These are phyloP conservation scores for Sesamia inferens DNA, from an alignment of 2,888 invertebrate genomes.

Conservation along the genomic window DNA sequence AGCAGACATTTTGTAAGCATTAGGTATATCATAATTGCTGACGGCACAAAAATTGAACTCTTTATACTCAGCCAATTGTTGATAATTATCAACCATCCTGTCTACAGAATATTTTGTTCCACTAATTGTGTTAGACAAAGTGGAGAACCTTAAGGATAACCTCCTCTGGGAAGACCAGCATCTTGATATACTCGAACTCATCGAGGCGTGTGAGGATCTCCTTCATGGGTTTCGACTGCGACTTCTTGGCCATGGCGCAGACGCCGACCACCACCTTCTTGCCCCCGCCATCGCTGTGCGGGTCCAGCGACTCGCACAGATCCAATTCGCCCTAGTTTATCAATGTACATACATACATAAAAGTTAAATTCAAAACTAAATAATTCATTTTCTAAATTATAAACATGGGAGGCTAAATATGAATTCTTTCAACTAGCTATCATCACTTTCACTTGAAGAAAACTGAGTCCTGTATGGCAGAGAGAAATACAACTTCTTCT, in stretches of 20 bases:
- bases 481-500: constrained; percentile 5
- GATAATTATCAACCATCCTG: constrained; percentile 25
- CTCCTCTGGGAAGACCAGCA: constrained; percentile 98
- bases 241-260: constrained; percentile 99
- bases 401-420: constrained; percentile 1
- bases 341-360: constrained; percentile 19
- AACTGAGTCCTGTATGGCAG: not conserved
- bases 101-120: constrained; percentile 81
- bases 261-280: constrained; percentile 99
- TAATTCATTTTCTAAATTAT: not conserved
- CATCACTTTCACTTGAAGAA: constrained; percentile 11
- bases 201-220: constrained; percentile 98
- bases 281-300: constrained; percentile 91
- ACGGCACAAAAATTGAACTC: constrained; percentile 38
- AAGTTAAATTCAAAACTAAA: constrained; percentile 19
- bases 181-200: constrained; percentile 98
- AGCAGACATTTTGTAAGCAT: constrained; percentile 33
- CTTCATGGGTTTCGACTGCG: constrained; percentile 99
- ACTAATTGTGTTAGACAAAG: constrained; percentile 86
- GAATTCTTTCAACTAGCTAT: not conserved
- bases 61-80: constrained; percentile 51
- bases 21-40: constrained; percentile 39
- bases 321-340: constrained; percentile 93
- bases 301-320: constrained; percentile 92
- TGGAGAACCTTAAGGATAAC: constrained; percentile 96